Base-by-base conservation (phyloP, 2,797 vertebrate species). In the Pantherophis vulpinus region DNA sequence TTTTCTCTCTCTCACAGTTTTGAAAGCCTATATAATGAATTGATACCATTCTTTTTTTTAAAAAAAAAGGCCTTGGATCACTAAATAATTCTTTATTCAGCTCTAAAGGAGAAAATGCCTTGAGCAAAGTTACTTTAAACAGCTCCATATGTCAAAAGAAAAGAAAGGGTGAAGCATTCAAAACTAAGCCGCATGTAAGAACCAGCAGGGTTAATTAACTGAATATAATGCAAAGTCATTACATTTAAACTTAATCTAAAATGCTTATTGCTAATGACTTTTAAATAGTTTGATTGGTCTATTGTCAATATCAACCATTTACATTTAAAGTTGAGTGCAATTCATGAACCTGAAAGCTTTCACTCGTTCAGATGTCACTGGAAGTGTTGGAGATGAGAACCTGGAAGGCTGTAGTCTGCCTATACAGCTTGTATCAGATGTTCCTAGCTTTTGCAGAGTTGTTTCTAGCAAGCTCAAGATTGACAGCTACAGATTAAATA, bases 111-210 rank as follows among this genome's bases (percentile, higher is more conserved):
- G 79, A 93, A 58, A 9, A n/a, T 4, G 90, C 92, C 94, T 8
- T 54, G 87, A 90, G 93, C 90, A 90, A 87, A 54, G 29, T 92
- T 94, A 2, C 74, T 88, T 94, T 10, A 6, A 0, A 89, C 90
- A 87, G 94, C 23, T 70, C 0, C 88, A 61, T 90, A 90, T 58
- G 91, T 93, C 93, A 74, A 79, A 70, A 23, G 51, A 87, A 88
- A 47, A 51, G 11, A 5, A 88, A 56, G n/a, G 59, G 13, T n/a
- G 61, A 1, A 92, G 91, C 70, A 5, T 5, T 11, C 90, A 20
- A 16, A 90, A 91, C 89, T 93, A 13, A 23, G 90, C n/a, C 74
- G 16, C 56, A 87, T 91, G 92, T 89, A 0, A 5, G 0, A 58
- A 0, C 91, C 74, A 92, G 8, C 14, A 87, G 0, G 86, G 1